Base-by-base conservation (phyloP, 2,797 vertebrate genomes). In the Alosa sapidissima region DNA sequence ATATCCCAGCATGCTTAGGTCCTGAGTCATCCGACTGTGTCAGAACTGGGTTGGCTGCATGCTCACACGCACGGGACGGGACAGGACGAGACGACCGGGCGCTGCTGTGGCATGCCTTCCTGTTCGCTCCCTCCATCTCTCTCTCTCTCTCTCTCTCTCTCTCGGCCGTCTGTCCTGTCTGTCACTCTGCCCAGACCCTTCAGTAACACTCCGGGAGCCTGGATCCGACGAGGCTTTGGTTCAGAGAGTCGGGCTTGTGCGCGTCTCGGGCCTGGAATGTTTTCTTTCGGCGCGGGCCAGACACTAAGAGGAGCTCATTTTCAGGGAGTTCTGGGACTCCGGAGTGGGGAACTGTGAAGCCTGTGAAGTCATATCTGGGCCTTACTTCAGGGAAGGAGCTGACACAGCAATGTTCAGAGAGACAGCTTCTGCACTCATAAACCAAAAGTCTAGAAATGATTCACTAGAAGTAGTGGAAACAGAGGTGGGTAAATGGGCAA, bases 151-250 rank as follows among this genome's bases (percentile, higher is more conserved):
- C 28, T 75, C 33, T 41, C 33, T 28, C n/a, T 45, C 13, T 75
- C 24, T 48, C 41, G 51, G 55, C 68, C 33, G 33, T 45, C 49
- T 84, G 88, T 86, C 81, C 51, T 58, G 81, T 62, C 68, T 75
- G 68, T 45, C 55, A 82, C 89, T 86, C 81, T 87, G 89, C 84
- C 82, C 81, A 88, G 88, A 86, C 68, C 85, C 87, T 84, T 86
- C 84, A 86, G 85, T 86, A 83, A 84, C 84, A 85, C 86, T 87
- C 85, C 86, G 83, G 86, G 88, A 89, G 85, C 86, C 88, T 86
- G 88, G 88, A 87, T 88, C 86, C 86, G 87, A 85, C 87, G 84
- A 89, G 88, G 58, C 84, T 88, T 87, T 85, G 89, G 36, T 88
- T 90, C 89, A 90, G 87, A 88, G 87, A 90, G 83, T 86, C 36